A percentile compares a stretch with the other conserved stretches of the same genome.
These are phyloP conservation scores for Phlogophora meticulosa DNA, from an alignment of 2,888 invertebrate genomes.

Conservation along the genomic window DNA sequence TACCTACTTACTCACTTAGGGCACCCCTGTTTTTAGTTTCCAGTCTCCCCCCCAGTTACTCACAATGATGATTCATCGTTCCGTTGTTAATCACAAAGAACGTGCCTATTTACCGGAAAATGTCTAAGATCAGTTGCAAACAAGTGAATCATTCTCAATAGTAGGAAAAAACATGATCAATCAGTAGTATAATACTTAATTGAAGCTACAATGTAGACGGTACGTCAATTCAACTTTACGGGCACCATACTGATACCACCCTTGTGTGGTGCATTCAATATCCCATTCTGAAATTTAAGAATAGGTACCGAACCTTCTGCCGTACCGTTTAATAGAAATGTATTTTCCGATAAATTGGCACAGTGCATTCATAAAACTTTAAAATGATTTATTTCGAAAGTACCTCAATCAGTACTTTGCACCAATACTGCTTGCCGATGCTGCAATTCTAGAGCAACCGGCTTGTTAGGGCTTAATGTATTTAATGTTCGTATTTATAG, in stretches of 20 bases:
- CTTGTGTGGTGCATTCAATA: slow-evolving; percentile 26
- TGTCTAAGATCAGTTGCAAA: slow-evolving; percentile 14
- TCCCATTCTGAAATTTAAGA: not conserved
- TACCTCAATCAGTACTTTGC: slow-evolving; percentile 31
- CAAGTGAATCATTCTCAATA: slow-evolving; percentile 23
- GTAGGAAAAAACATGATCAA: slow-evolving; percentile 33
- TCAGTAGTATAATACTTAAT: slow-evolving; percentile 11
- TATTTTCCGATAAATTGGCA: slow-evolving; percentile 15
- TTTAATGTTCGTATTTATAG: slow-evolving; percentile 51
- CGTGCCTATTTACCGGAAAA: slow-evolving; percentile 76
- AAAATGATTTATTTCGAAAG: slow-evolving; percentile 24
- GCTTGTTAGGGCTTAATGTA: slow-evolving; percentile 55
- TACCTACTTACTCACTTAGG: slow-evolving; percentile 23
- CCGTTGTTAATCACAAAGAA: slow-evolving; percentile 79
- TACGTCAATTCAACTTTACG: slow-evolving; percentile 19
- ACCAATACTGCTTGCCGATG: slow-evolving; percentile 58
- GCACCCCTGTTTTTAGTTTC: slow-evolving; percentile 65
- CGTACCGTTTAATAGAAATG: not conserved
- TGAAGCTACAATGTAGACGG: slow-evolving; percentile 9
- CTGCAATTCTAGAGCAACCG: slow-evolving; percentile 60
- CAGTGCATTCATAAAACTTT: not conserved
- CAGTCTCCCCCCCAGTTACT: slow-evolving; percentile 81
- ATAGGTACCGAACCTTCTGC: not conserved
- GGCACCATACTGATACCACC: slow-evolving; percentile 26
- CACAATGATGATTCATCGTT: slow-evolving; percentile 87